These are phyloP conservation scores for Laticauda colubrina DNA, from an alignment of 2,113 vertebrate species.

Conservation along the genomic window DNA sequence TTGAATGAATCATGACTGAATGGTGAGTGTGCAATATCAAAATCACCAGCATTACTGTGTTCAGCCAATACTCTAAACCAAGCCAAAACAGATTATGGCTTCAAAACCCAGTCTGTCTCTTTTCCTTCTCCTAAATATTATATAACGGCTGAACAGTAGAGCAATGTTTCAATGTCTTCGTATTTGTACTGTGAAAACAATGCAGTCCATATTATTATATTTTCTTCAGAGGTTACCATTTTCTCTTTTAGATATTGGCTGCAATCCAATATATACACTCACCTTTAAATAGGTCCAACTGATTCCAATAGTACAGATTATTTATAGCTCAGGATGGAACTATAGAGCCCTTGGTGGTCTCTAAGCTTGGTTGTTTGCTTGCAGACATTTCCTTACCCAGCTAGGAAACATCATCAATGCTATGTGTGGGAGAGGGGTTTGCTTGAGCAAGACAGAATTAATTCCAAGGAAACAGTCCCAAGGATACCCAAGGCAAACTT, in stretches of 20 bases:
- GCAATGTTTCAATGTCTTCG: not conserved
- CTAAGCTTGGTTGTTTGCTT: too few species aligned
- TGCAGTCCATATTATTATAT: not conserved
- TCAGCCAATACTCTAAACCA: not conserved
- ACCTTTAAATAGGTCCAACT: not conserved
- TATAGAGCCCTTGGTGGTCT: too few species aligned
- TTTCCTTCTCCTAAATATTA: not conserved
- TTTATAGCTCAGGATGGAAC: too few species aligned
- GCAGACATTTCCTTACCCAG: not conserved
- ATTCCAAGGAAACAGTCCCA: not conserved
- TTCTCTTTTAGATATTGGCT: not conserved
- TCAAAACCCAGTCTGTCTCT: not conserved
- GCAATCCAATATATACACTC: not conserved
- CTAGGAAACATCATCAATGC: not conserved
- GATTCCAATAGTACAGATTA: not conserved
- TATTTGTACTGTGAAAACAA: not conserved
- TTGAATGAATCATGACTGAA: not conserved
- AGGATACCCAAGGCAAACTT: not conserved
- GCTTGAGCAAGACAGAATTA: not conserved
- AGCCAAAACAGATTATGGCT: not conserved
- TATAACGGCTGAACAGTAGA: not conserved
- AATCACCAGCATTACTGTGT: not conserved
- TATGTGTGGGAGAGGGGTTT: not conserved
- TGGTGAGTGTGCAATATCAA: not conserved
- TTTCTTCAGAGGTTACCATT: not conserved